phyloP scores from a whole-genome alignment of 2,113 vertebrate species.

The Sclerurus mexicanus region DNA sequence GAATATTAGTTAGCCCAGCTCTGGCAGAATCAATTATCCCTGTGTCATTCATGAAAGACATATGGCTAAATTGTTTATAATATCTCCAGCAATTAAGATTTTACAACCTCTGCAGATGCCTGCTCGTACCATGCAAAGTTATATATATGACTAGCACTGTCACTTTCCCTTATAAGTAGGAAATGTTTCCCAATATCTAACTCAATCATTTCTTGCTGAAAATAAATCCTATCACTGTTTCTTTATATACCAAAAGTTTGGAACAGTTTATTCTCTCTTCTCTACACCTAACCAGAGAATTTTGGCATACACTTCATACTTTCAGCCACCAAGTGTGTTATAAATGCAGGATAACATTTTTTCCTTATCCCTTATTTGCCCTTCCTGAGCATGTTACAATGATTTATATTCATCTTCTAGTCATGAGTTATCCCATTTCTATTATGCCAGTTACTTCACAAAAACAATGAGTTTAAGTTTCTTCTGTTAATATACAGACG shows the following conservation, averaged over 20 bases:
- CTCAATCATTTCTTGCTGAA: background rate
- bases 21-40: background rate
- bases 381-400: background rate
- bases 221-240: background rate
- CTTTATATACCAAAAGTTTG: background rate
- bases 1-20: background rate
- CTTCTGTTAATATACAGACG: background rate
- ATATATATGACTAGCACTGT: background rate
- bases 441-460: background rate
- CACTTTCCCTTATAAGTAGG: background rate
- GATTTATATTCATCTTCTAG: background rate
- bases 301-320: background rate
- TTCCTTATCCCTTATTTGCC: background rate
- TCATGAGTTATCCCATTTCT: background rate
- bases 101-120: background rate
- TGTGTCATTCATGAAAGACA: background rate
- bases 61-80: slow-evolving; percentile 3
- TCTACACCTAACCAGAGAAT: background rate
- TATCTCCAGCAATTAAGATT: slow-evolving; percentile 36
- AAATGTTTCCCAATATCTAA: background rate
- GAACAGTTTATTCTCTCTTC: background rate
- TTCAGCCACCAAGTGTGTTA: background rate
- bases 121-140: background rate
- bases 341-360: background rate
- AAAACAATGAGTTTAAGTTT: background rate